These are phyloP conservation scores for Spialia ferax DNA, from an alignment of 2,888 invertebrate genomes.

Conservation along the genomic window DNA sequence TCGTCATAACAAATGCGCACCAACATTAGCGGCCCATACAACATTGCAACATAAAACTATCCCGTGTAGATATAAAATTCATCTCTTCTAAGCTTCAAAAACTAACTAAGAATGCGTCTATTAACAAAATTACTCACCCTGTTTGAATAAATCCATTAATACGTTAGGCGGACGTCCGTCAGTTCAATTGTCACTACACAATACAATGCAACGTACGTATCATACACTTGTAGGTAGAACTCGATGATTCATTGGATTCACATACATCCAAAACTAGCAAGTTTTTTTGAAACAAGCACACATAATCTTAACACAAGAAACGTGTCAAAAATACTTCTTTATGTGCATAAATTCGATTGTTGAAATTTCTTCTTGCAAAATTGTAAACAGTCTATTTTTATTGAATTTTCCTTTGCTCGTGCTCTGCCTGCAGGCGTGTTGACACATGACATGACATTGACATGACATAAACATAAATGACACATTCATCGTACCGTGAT, in stretches of 20 bases:
- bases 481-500: no score
- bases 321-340: neutral
- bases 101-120: neutral
- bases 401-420: neutral
- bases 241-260: constrained; percentile 26
- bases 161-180: constrained; percentile 38
- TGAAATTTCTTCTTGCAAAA: neutral
- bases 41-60: neutral
- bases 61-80: neutral
- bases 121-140: constrained; percentile 55
- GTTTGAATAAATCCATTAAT: constrained; percentile 67
- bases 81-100: neutral
- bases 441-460: no score
- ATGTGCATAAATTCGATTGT: neutral
- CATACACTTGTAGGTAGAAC: constrained; percentile 11
- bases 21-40: neutral
- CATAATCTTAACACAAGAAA: neutral
- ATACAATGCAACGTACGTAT: constrained; percentile 36
- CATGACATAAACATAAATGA: no score
- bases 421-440: no score
- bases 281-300: neutral
- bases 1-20: constrained; percentile 55
- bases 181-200: constrained; percentile 34
- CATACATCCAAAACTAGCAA: neutral
- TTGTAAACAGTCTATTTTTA: neutral